Evolutionary conservation across 2,797 vertebrate genomes (phyloP).

Genomic region (Tragelaphus eurycerus): DNA sequence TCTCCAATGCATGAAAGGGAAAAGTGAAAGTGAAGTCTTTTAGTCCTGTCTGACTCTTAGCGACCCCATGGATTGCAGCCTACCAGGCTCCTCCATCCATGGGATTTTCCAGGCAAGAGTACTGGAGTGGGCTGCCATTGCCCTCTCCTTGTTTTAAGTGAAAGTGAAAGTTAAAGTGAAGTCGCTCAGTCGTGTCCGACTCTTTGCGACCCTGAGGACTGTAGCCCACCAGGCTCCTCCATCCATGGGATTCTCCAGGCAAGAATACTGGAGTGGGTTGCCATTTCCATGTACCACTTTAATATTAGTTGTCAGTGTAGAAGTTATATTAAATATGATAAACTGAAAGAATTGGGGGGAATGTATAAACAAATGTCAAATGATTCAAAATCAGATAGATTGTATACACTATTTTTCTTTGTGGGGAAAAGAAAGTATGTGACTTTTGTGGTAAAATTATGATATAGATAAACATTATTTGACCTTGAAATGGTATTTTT

Average conservation of each 20-base stretch:
- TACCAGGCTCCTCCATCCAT: no score
- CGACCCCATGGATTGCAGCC: no score
- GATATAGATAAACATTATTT: neutral
- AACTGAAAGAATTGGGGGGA: neutral
- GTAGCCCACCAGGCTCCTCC: no score
- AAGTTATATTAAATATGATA: neutral
- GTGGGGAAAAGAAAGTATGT: neutral
- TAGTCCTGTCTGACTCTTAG: fast-evolving
- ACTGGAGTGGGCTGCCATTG: no score
- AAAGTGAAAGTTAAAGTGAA: no score
- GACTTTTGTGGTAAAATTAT: neutral
- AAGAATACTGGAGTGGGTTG: no score
- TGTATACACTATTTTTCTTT: neutral
- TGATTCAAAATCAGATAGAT: neutral
- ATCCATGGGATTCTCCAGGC: no score
- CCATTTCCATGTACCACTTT: neutral
- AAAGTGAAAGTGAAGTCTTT: no score
- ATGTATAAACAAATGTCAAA: neutral
- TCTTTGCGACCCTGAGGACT: fast-evolving
- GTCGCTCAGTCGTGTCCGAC: fast-evolving
- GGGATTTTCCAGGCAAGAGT: no score
- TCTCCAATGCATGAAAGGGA: no score
- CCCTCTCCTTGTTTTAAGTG: neutral
- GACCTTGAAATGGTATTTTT: neutral
- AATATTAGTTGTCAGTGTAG: conserved; percentile 7